A percentile compares a stretch with the other conserved stretches of the same genome.
These are phyloP conservation scores for Leptinotarsa rubiginosa DNA, from an alignment of 2,888 invertebrate species.

Conservation along the genomic window DNA sequence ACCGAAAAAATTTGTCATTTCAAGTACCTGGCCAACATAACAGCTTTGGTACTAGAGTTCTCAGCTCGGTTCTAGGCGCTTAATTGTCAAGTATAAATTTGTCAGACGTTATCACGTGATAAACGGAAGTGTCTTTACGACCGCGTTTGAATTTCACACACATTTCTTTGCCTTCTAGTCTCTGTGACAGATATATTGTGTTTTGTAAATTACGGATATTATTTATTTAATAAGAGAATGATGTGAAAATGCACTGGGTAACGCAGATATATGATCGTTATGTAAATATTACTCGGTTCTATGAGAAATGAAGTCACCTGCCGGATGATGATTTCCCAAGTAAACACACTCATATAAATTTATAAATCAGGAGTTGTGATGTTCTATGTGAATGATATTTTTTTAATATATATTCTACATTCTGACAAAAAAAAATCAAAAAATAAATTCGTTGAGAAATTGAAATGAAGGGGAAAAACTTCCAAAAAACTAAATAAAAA, in stretches of 20 bases:
- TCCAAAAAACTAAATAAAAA: no score
- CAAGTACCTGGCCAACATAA: background rate
- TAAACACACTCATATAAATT: background rate
- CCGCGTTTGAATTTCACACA: conserved; percentile 52
- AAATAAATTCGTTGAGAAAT: no score
- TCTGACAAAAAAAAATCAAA: no score
- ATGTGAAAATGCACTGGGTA: conserved; percentile 14
- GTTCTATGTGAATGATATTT: no score
- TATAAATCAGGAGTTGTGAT: no score
- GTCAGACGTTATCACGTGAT: conserved; percentile 45
- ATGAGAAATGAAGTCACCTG: conserved; percentile 15
- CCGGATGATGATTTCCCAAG: conserved; percentile 1
- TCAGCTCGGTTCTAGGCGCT: conserved; percentile 30
- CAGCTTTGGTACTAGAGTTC: conserved; percentile 27
- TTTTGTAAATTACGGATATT: conserved; percentile 43
- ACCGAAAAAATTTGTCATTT: background rate
- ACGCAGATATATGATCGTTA: conserved; percentile 16
- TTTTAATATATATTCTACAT: no score
- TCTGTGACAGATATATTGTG: conserved; percentile 42
- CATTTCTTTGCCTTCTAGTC: conserved; percentile 43
- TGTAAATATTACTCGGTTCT: conserved; percentile 15
- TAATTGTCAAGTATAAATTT: conserved; percentile 46
- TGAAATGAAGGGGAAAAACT: no score
- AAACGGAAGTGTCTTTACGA: conserved; percentile 51
- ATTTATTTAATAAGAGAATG: conserved; percentile 35